Evolutionary conservation across 2,113 vertebrate genomes (phyloP).

Genomic region (Amazona guildingii): DNA sequence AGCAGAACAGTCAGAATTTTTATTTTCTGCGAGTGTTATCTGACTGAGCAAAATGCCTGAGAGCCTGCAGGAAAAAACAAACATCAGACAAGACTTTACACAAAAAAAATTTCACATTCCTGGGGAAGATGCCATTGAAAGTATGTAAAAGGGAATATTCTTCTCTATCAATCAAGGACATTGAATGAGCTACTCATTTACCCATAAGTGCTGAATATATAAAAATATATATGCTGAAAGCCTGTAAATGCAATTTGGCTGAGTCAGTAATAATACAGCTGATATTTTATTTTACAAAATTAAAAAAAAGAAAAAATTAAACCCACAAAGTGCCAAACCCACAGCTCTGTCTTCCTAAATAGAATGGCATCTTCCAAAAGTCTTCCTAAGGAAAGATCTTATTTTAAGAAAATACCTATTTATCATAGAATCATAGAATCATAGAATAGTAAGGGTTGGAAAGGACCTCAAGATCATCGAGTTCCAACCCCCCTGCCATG

Average conservation of each 20-base stretch:
- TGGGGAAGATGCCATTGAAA: not conserved
- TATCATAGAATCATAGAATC: not conserved
- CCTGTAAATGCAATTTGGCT: not conserved
- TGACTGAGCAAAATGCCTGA: not conserved
- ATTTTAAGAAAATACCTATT: conserved; percentile 5
- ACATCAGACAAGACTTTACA: not conserved
- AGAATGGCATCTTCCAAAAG: not conserved
- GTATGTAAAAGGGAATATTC: not conserved
- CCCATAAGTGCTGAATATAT: not conserved
- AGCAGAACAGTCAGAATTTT: not conserved
- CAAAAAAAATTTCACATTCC: not conserved
- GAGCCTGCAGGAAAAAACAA: not conserved
- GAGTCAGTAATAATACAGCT: not conserved
- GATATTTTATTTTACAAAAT: not conserved
- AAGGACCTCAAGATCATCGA: too few relatives aligned
- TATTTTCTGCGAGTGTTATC: not conserved
- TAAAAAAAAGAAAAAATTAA: not conserved
- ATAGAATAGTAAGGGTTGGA: too few relatives aligned
- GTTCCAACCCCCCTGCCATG: too few relatives aligned
- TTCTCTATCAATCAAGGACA: not conserved
- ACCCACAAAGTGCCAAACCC: not conserved
- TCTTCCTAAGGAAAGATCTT: not conserved
- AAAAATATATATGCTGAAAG: not conserved
- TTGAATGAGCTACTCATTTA: not conserved
- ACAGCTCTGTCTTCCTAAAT: not conserved